Evolutionary conservation across 2,113 vertebrate species (phyloP).

Genomic region (Grammomys surdaster): DNA sequence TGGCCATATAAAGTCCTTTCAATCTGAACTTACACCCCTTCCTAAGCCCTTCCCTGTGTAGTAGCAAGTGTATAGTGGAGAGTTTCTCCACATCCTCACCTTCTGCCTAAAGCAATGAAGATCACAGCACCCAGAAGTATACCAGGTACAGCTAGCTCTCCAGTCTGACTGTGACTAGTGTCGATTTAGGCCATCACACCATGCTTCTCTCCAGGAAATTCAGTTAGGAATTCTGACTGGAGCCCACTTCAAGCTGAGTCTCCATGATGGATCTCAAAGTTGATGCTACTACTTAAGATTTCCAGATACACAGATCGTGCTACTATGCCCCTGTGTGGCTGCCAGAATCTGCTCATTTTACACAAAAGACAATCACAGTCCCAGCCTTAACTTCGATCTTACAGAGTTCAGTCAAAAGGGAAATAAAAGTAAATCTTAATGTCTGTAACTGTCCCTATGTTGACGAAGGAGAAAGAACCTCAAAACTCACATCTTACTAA

Average conservation of each 20-base stretch:
- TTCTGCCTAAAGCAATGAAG: not conserved
- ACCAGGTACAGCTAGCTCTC: too few species aligned
- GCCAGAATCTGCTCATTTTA: not conserved
- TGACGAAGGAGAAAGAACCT: not conserved
- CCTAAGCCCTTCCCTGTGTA: not conserved
- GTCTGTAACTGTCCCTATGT: not conserved
- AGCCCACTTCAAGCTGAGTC: not conserved
- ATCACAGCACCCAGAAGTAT: too few species aligned
- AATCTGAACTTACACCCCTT: not conserved
- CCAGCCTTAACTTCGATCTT: not conserved
- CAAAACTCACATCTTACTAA: not conserved
- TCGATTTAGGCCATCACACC: not conserved
- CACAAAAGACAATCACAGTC: not conserved
- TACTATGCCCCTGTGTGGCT: not conserved
- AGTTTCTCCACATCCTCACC: not conserved
- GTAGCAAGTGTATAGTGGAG: not conserved
- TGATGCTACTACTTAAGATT: not conserved
- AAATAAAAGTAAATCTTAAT: not conserved
- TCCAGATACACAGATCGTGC: accelerated
- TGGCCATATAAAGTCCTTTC: not conserved
- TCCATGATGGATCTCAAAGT: not conserved
- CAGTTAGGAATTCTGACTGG: not conserved
- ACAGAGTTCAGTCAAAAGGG: not conserved
- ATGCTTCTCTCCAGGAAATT: not conserved
- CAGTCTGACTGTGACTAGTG: not conserved